Conservation (phyloP, 2,113 vertebrate genomes). For the Regulus satrapa region DNA sequence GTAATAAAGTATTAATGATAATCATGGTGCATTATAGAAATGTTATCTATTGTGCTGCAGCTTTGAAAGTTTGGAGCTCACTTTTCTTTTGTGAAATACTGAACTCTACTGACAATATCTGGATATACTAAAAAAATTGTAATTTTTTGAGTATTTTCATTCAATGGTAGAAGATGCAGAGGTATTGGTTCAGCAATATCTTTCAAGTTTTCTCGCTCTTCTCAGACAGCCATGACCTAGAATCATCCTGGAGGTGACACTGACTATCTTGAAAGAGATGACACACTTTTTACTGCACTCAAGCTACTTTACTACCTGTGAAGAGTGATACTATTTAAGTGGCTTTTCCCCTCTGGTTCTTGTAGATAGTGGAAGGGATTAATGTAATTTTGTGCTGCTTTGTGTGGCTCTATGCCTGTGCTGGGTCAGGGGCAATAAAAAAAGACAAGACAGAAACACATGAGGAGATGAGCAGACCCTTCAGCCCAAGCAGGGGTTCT, state of each 20-base stretch:
- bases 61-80: background rate
- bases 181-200: background rate
- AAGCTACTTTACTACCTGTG: background rate
- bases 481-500: background rate
- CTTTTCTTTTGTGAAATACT: background rate
- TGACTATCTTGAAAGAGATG: background rate
- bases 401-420: background rate
- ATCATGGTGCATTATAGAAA: background rate
- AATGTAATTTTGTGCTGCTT: background rate
- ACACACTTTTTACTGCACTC: background rate
- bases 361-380: background rate
- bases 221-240: background rate
- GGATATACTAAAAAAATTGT: background rate
- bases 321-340: background rate
- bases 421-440: background rate
- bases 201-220: background rate
- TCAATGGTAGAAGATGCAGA: background rate
- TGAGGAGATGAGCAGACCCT: background rate
- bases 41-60: background rate
- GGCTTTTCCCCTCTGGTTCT: background rate
- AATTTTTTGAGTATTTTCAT: background rate
- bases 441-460: background rate
- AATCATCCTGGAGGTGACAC: background rate
- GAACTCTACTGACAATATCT: background rate
- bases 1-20: background rate